Evolutionary conservation across 2,797 vertebrate species (phyloP).

Genomic region (Acrossocheilus wenchowensis): DNA sequence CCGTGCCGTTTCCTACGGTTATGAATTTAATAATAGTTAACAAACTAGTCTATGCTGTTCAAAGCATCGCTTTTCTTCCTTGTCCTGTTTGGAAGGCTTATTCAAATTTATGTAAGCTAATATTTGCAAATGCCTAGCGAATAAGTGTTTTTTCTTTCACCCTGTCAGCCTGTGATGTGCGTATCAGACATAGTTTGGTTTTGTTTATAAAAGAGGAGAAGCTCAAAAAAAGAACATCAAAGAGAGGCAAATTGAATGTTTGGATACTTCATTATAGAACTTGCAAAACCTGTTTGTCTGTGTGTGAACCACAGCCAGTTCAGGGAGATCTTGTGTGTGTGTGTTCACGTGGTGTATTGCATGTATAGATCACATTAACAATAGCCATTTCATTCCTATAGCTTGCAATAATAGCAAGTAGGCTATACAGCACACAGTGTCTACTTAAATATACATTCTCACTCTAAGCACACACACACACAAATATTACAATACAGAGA

Average conservation of each 20-base stretch:
- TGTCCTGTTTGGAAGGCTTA: neutral
- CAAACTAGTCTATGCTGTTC: neutral
- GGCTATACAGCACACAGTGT: neutral
- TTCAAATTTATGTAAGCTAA: slow-evolving; percentile 25
- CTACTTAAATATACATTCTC: slow-evolving; percentile 10
- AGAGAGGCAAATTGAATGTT: slow-evolving; percentile 39
- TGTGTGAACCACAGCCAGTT: neutral
- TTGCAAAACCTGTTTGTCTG: slow-evolving; percentile 23
- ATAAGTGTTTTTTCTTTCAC: slow-evolving; percentile 14
- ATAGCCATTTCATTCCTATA: neutral
- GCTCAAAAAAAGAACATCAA: slow-evolving; percentile 42
- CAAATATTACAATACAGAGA: neutral
- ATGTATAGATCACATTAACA: slow-evolving; percentile 19
- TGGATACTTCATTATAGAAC: slow-evolving; percentile 43
- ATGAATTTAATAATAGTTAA: neutral
- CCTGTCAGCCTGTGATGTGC: neutral
- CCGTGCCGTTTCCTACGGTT: no score
- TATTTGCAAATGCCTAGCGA: slow-evolving; percentile 40
- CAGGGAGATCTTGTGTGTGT: neutral
- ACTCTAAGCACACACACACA: neutral
- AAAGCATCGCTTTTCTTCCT: neutral
- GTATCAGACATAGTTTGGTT: slow-evolving; percentile 12
- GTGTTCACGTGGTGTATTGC: neutral
- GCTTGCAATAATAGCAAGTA: neutral
- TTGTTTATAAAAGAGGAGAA: slow-evolving; percentile 45